A percentile compares a stretch with the other conserved stretches of the same genome.
phyloP scores from a whole-genome alignment of 2,888 invertebrate species.

The Lydus trimaculatus region DNA sequence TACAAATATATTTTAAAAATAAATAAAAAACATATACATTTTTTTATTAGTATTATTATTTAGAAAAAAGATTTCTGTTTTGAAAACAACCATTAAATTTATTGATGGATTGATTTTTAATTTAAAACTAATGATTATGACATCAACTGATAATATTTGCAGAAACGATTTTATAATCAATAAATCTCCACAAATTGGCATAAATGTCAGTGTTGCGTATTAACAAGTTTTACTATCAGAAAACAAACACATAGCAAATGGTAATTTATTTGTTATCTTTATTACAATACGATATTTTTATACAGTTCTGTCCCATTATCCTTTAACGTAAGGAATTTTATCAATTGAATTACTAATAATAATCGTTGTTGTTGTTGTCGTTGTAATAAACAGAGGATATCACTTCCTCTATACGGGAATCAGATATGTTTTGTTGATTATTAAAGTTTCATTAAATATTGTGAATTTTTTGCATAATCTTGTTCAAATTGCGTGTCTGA shows the following conservation, averaged over 20 bases:
- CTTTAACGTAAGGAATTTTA: background rate
- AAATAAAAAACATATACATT: background rate
- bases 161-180: constrained; percentile 17
- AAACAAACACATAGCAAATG: background rate
- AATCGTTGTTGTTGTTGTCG: constrained; percentile 9
- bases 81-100: background rate
- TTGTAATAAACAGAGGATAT: background rate
- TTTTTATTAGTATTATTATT: background rate
- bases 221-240: background rate
- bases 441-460: background rate
- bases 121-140: constrained; percentile 1
- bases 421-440: background rate
- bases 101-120: background rate
- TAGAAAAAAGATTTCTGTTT: background rate
- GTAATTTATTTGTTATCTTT: constrained; percentile 13
- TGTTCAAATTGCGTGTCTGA: constrained; percentile 37
- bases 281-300: constrained; percentile 9
- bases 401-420: background rate
- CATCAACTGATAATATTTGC: constrained; percentile 16
- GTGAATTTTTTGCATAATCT: constrained; percentile 34
- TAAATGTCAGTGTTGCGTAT: constrained; percentile 11
- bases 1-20: constrained; percentile 31
- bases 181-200: constrained; percentile 21
- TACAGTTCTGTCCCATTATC: background rate
- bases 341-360: background rate